These are phyloP conservation scores for Uloborus plumipes DNA, from an alignment of 2,888 invertebrate genomes.

Conservation along the genomic window DNA sequence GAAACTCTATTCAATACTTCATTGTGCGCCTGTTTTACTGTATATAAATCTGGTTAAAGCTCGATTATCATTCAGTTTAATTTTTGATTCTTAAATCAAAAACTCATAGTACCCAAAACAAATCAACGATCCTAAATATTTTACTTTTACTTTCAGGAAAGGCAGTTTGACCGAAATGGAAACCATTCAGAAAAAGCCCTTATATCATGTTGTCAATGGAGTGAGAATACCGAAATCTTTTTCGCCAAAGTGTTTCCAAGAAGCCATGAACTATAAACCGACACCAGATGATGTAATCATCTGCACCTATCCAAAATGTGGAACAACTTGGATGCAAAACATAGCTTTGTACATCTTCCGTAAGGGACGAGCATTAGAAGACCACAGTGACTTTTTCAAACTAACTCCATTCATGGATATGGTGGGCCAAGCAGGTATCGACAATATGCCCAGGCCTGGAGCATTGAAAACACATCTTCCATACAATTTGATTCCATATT, in stretches of 20 bases:
- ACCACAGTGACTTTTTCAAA: conserved; percentile 3
- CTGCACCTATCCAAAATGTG: conserved; percentile 64
- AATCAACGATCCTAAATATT: too few species aligned
- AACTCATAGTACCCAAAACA: too few species aligned
- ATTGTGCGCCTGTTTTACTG: too few species aligned
- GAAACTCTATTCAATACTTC: too few species aligned
- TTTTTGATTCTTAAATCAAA: too few species aligned
- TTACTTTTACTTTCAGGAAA: too few species aligned
- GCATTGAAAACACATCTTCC: conserved; percentile 68
- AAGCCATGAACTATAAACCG: conserved; percentile 52
- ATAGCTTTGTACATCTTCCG: conserved; percentile 44
- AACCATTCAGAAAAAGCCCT: background rate
- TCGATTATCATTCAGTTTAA: too few species aligned
- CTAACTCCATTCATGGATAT: conserved; percentile 50
- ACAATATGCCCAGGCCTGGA: conserved; percentile 47
- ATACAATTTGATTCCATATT: conserved; percentile 48
- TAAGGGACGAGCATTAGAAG: conserved; percentile 34
- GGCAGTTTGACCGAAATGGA: conserved; percentile 20
- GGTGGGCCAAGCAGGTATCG: conserved; percentile 20
- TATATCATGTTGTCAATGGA: conserved; percentile 14
- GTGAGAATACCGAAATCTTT: conserved; percentile 13
- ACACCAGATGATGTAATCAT: conserved; percentile 50
- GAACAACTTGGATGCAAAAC: conserved; percentile 62
- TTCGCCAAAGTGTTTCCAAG: conserved; percentile 24
- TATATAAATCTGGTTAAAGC: too few species aligned